Percentiles rank a stretch among this genome's conserved stretches.
Evolutionary conservation across 2,888 invertebrate species (phyloP).

Genomic region (Coremacera marginata): DNA sequence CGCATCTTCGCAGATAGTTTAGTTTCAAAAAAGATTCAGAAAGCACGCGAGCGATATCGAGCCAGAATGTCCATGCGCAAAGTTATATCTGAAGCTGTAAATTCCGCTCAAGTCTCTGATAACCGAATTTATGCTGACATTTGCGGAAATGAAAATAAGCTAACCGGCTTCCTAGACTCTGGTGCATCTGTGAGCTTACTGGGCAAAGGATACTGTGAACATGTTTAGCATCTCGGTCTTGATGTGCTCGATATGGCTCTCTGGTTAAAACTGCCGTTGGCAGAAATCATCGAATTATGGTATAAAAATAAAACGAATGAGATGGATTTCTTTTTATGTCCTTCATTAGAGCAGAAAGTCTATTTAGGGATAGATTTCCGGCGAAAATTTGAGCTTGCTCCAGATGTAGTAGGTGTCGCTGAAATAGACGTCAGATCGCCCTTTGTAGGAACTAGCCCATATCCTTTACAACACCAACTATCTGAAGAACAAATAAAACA

Average conservation of each 20-base stretch:
- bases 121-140: background rate
- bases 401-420: background rate
- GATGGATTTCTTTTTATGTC: slow-evolving; percentile 23
- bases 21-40: background rate
- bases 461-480: background rate
- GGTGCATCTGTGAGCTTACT: background rate
- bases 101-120: background rate
- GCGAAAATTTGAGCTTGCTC: slow-evolving; percentile 5
- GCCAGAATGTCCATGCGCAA: background rate
- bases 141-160: background rate
- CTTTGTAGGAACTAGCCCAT: background rate
- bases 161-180: slow-evolving; percentile 1
- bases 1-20: background rate
- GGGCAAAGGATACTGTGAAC: too few relatives aligned
- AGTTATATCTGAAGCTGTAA: background rate
- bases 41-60: background rate
- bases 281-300: too few relatives aligned
- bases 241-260: too few relatives aligned
- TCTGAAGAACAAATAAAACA: background rate
- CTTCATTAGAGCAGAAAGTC: slow-evolving; percentile 10
- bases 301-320: too few relatives aligned
- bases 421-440: background rate
- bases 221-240: too few relatives aligned
- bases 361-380: slow-evolving; percentile 34
- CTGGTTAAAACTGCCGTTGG: too few relatives aligned